These are phyloP conservation scores for Anguilla japonica DNA, from an alignment of 2,113 vertebrate species.

Conservation along the genomic window DNA sequence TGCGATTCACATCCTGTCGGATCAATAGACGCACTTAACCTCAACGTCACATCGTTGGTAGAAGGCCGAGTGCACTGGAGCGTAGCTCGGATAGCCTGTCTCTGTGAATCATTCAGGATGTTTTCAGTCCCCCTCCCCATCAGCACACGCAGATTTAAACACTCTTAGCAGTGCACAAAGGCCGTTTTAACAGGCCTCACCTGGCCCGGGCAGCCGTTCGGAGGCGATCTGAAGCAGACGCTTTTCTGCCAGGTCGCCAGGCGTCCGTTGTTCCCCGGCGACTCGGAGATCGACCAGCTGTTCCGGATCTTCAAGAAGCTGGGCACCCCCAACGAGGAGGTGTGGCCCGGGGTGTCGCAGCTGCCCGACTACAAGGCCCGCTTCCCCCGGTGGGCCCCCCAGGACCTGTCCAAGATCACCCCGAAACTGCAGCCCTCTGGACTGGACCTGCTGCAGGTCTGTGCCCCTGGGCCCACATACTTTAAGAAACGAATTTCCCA, in stretches of 20 bases:
- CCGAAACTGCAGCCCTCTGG: not conserved
- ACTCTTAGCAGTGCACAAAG: not conserved
- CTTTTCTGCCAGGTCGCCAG: slow-evolving; percentile 74
- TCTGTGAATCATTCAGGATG: not conserved
- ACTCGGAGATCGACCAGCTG: slow-evolving; percentile 92
- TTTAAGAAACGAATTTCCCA: too few species aligned
- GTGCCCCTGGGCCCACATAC: not conserved
- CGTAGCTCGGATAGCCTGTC: not conserved
- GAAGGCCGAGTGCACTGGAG: not conserved
- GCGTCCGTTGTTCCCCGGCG: slow-evolving; percentile 87
- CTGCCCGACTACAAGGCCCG: slow-evolving; percentile 94
- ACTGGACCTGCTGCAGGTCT: not conserved
- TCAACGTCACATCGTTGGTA: not conserved
- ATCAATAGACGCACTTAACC: not conserved
- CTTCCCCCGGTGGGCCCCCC: slow-evolving; percentile 88
- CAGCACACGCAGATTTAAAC: not conserved
- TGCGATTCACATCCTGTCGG: not conserved
- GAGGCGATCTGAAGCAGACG: not conserved
- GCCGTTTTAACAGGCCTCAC: not conserved
- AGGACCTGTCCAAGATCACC: slow-evolving; percentile 78
- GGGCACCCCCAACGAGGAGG: slow-evolving; percentile 85
- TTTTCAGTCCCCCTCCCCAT: not conserved
- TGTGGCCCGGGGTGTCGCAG: slow-evolving; percentile 87
- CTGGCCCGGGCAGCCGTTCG: not conserved
- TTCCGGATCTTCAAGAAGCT: slow-evolving; percentile 92